These are phyloP conservation scores for Phalacrocorax brasilianus DNA, from an alignment of 2,113 vertebrate genomes.

Conservation along the genomic window DNA sequence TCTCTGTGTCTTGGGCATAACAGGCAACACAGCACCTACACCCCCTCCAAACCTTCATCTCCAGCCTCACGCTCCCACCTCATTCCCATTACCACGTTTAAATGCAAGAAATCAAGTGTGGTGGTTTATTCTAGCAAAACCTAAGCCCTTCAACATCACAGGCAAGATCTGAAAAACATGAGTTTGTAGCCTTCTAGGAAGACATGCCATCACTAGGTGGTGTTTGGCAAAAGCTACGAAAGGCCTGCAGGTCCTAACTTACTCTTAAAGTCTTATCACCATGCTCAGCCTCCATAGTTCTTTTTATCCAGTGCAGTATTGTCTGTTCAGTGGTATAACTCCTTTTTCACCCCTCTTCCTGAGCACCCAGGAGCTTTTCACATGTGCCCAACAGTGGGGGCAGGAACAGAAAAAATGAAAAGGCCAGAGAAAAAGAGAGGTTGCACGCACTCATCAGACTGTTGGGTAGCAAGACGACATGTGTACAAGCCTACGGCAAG, in stretches of 20 bases:
- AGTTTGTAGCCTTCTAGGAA: not conserved
- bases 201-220: accelerated
- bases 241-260: not conserved
- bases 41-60: not conserved
- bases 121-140: not conserved
- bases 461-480: not conserved
- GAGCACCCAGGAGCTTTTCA: not conserved
- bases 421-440: not conserved
- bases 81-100: not conserved
- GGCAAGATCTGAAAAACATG: not conserved
- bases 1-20: not conserved
- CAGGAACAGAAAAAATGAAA: not conserved
- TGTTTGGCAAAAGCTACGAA: not conserved
- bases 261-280: not conserved
- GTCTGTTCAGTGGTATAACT: not conserved
- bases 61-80: not conserved
- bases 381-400: not conserved
- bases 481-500: not conserved
- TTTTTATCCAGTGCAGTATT: not conserved
- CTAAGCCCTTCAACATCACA: not conserved
- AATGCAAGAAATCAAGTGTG: not conserved
- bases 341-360: not conserved
- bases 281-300: not conserved
- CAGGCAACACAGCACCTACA: not conserved
- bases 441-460: not conserved